Evolutionary conservation across 30 jellyfish, hydroid and myxozoan genomes (phyloP), one percentile per base, ranked within the genome.

Genomic region (Cassiopea xamachana): DNA sequence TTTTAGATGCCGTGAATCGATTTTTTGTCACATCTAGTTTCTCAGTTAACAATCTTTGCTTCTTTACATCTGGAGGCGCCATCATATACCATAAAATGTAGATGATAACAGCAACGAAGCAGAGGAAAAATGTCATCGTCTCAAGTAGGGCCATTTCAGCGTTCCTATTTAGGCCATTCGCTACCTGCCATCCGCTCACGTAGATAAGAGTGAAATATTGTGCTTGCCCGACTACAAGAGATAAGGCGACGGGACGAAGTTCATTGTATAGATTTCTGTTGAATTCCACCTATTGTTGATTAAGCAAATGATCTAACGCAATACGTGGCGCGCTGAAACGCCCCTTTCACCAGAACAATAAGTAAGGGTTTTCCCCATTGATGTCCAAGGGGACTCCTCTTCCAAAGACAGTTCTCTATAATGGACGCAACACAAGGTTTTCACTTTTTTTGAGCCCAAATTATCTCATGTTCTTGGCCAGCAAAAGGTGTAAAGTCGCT

Each of bases 1-100:
- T 71, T 60, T 93, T 93, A 15, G 93, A 81, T 1, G 98, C 90
- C 6, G 90, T 87, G 88, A 93, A 93, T 60, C 98, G 91, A 77
- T 93, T 93, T 64, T 83, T 93, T 59, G 90, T 79, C 81, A 87
- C 16, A 73, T 93, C 98, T 3, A 87, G 84, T 70, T 93, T 93
- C 71, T 75, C 91, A 43, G 88, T 84, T 17, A 81, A 89, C 10
- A 59, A 79, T 47, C 96, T 71, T 70, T 70, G 61, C 83, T 82
- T 93, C 75, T 87, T 60, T 14, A 55, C 91, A 58, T 78, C 76
- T 0, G 96, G 96, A 4, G 96, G 96, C 15, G 94, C 75, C 72
- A 92, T 89, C 73, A 93, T 55, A 79, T 86, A 46, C 58, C 87
- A 87, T 1, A 93, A 14, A 10, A 87, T 48, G 48, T 69, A 45